These are phyloP conservation scores for Bombus fervidus DNA, from an alignment of 1,140 invertebrate species.

Conservation along the genomic window DNA sequence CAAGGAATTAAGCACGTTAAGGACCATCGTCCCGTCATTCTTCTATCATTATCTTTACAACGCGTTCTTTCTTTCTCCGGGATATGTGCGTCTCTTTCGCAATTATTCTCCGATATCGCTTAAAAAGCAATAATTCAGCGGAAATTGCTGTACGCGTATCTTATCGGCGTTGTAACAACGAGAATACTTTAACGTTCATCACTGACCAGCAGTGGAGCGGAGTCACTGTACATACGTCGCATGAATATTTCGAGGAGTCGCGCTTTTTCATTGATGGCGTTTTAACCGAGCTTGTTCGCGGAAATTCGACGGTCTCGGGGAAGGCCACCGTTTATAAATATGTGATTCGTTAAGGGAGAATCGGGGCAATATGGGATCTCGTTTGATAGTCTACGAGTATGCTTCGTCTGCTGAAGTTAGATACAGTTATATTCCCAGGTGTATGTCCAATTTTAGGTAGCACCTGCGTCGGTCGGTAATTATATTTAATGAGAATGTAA, in stretches of 20 bases:
- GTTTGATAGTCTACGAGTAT: slow-evolving; percentile 54
- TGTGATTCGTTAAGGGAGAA: slow-evolving; percentile 35
- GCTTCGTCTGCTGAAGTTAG: slow-evolving; percentile 53
- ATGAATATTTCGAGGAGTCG: not conserved
- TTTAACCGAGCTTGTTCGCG: slow-evolving; percentile 8
- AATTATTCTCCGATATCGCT: not conserved
- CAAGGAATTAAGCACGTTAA: no score
- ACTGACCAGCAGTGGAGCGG: not conserved
- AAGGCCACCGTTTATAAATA: slow-evolving; percentile 2
- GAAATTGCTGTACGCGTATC: not conserved
- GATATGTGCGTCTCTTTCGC: no score
- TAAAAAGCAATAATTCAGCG: not conserved
- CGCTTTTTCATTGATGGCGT: slow-evolving; percentile 33
- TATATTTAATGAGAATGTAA: slow-evolving; percentile 59
- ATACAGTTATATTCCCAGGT: slow-evolving; percentile 58
- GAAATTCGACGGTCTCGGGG: not conserved
- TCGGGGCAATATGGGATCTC: slow-evolving; percentile 40
- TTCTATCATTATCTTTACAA: no score
- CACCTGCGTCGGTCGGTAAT: slow-evolving; percentile 46
- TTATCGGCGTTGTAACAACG: not conserved
- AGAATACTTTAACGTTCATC: not conserved
- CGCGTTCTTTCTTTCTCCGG: no score
- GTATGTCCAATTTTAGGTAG: slow-evolving; percentile 52
- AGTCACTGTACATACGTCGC: no score
- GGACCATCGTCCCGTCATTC: no score